phyloP scores from a whole-genome alignment of 37 sponge, comb jelly and placozoan genomes.

The Ephydatia muelleri region DNA sequence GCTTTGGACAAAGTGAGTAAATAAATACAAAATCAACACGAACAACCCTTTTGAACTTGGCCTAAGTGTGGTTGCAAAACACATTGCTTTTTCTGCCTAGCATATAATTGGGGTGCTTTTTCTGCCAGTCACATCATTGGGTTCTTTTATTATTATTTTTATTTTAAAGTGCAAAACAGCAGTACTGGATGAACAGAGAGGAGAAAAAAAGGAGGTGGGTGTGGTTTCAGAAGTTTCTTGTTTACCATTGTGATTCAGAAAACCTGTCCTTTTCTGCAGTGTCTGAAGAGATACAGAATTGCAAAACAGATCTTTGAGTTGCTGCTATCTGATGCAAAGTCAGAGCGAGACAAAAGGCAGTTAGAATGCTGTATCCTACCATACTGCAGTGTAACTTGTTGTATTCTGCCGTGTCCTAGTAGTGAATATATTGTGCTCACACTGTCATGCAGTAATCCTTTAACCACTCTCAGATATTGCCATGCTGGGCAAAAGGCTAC shows the following conservation, averaged over 20 bases:
- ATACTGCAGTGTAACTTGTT: too few species aligned
- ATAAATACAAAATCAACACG: too few species aligned
- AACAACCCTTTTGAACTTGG: too few species aligned
- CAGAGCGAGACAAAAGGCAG: slow-evolving; percentile 33
- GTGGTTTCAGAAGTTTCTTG: not conserved
- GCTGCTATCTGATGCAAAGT: slow-evolving; percentile 47
- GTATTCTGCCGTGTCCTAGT: too few species aligned
- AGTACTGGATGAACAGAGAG: slow-evolving; percentile 35
- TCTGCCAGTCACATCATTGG: not conserved
- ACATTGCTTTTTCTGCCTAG: too few species aligned
- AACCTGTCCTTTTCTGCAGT: slow-evolving; percentile 25
- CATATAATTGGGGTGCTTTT: too few species aligned
- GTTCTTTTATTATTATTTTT: not conserved
- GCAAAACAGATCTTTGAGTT: slow-evolving; percentile 55
- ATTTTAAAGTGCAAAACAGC: slow-evolving; percentile 47
- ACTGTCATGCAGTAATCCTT: too few species aligned
- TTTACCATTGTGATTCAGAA: not conserved
- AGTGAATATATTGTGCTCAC: too few species aligned
- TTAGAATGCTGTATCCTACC: slow-evolving; percentile 47
- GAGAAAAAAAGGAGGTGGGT: slow-evolving; percentile 39
- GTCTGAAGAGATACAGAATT: slow-evolving; percentile 56
- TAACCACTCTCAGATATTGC: too few species aligned
- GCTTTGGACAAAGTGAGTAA: slow-evolving; percentile 58
- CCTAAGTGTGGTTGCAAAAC: too few species aligned
- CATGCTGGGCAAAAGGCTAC: too few species aligned